Evolutionary conservation across 2,113 vertebrate genomes (phyloP).

Genomic region (Malaclemys terrapin): DNA sequence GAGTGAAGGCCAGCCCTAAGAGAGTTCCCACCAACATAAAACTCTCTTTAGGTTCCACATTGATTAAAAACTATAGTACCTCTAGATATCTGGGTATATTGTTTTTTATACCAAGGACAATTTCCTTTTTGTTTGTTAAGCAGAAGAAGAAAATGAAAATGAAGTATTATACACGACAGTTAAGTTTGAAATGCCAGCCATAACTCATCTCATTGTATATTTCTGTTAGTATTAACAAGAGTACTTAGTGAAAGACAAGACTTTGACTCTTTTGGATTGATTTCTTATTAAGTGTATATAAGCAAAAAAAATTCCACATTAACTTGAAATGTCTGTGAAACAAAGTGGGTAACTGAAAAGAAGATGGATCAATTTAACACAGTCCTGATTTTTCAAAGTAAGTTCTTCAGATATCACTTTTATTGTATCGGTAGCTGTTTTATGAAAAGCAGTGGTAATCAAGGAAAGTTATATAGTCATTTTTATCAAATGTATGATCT

Average conservation of each 20-base stretch:
- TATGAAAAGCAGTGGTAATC: background rate
- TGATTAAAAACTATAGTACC: background rate
- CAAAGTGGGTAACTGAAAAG: background rate
- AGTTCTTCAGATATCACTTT: background rate
- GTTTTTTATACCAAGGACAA: background rate
- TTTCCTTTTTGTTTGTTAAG: background rate
- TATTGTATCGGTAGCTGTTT: background rate
- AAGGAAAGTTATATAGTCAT: background rate
- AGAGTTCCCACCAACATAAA: background rate
- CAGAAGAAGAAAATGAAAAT: background rate
- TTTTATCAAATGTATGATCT: background rate
- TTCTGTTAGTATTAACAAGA: background rate
- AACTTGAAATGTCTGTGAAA: background rate
- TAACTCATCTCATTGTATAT: background rate
- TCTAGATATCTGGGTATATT: background rate
- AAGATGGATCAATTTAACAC: accelerated
- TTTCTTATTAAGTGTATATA: background rate
- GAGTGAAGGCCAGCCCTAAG: background rate
- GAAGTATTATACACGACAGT: background rate
- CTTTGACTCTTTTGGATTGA: background rate
- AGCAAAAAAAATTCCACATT: background rate
- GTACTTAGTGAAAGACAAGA: background rate
- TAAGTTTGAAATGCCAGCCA: background rate
- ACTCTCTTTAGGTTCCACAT: background rate
- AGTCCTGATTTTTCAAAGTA: background rate